phyloP scores from a whole-genome alignment of 2,797 vertebrate species.

The Acanthurus leucopareius region DNA sequence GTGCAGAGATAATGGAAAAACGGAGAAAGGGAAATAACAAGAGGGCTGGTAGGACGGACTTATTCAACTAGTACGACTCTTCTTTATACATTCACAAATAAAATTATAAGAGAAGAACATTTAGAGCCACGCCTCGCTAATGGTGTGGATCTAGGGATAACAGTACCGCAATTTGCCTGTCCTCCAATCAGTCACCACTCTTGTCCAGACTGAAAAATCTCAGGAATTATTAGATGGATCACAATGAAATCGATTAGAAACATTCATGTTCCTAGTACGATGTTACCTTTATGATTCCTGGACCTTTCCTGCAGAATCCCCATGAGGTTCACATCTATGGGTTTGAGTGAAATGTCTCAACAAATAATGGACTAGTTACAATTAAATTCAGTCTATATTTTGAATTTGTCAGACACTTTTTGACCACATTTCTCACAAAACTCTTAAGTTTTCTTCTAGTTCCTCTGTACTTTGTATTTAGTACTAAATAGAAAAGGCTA shows the following conservation, averaged over 20 bases:
- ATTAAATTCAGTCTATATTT: neutral
- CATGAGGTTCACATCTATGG: neutral
- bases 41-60: slow-evolving; percentile 33
- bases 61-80: slow-evolving; percentile 24
- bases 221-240: no score
- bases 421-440: neutral
- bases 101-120: neutral
- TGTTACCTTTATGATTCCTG: neutral
- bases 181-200: no score
- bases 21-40: slow-evolving; percentile 49
- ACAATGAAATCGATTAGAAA: no score
- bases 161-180: no score
- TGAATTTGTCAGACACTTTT: neutral
- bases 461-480: no score
- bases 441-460: no score
- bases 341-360: neutral
- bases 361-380: neutral
- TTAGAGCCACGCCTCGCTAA: no score
- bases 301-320: neutral
- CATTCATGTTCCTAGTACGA: no score
- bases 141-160: no score
- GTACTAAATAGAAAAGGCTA: no score
- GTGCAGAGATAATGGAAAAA: slow-evolving; percentile 46
- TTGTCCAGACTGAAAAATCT: no score
- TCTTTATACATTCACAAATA: slow-evolving; percentile 17